phyloP scores from a whole-genome alignment of 37 sponge, comb jelly and placozoan species.

The Eunapius fragilis region DNA sequence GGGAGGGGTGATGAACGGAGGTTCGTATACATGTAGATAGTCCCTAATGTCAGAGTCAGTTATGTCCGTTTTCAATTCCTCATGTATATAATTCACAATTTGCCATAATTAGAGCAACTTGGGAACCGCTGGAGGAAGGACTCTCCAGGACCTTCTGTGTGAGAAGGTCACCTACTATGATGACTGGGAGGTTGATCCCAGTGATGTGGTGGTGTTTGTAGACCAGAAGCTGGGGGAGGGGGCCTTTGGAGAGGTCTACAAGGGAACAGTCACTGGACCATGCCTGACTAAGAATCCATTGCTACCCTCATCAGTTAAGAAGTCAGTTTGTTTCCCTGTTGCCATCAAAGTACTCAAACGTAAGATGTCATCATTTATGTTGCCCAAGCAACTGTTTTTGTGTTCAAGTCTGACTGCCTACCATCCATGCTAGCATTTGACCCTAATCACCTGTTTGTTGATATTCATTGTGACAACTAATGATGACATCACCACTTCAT shows the following conservation, averaged over 20 bases:
- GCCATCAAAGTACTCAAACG: slow-evolving; percentile 69
- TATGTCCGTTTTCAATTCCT: too few relatives aligned
- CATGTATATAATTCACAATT: neutral
- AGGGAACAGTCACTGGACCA: slow-evolving; percentile 25
- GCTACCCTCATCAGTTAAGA: neutral
- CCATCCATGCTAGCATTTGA: too few relatives aligned
- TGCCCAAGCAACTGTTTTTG: too few relatives aligned
- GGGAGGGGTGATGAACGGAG: neutral
- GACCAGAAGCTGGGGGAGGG: slow-evolving; percentile 65
- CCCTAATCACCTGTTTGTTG: too few relatives aligned
- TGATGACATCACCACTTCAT: neutral
- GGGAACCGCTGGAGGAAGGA: neutral
- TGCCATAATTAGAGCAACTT: neutral
- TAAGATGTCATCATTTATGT: neutral
- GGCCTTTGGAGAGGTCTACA: slow-evolving; percentile 69
- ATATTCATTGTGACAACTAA: neutral
- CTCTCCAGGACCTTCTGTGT: neutral
- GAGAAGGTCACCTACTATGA: neutral
- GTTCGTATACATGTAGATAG: too few relatives aligned
- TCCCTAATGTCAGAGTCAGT: too few relatives aligned
- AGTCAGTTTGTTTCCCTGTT: slow-evolving; percentile 9
- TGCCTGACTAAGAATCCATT: neutral
- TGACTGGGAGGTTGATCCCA: slow-evolving; percentile 58
- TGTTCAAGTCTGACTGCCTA: too few relatives aligned
- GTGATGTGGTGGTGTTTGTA: slow-evolving; percentile 29